Conservation (phyloP, 2,888 invertebrate species). For the Protodeltote pygarga region DNA sequence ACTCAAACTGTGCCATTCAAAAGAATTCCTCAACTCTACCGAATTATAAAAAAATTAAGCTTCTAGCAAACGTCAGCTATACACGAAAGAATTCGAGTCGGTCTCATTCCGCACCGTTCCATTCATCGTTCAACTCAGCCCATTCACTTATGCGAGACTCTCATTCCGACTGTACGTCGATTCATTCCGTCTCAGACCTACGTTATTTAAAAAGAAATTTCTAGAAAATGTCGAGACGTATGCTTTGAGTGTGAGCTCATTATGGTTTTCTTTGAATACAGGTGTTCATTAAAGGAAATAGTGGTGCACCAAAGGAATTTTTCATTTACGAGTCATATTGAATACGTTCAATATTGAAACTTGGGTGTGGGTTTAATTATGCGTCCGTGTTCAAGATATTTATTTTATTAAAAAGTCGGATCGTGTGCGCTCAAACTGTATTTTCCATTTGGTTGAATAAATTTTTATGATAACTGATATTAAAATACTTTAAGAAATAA, state of each 20-base stretch:
- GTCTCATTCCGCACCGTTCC: slow-evolving; percentile 38
- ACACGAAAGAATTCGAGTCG: slow-evolving; percentile 31
- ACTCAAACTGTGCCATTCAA: slow-evolving; percentile 6
- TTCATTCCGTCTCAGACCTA: slow-evolving; percentile 50
- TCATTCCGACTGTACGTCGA: slow-evolving; percentile 40
- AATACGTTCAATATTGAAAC: slow-evolving; percentile 51
- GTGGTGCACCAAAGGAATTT: slow-evolving; percentile 70
- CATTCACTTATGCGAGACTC: slow-evolving; percentile 45
- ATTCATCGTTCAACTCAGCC: slow-evolving; percentile 40
- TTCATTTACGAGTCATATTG: slow-evolving; percentile 76
- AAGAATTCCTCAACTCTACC: not conserved
- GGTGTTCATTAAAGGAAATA: slow-evolving; percentile 62
- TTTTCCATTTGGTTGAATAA: too few relatives aligned
- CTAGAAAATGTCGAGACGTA: slow-evolving; percentile 67
- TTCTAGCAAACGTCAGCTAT: slow-evolving; percentile 33
- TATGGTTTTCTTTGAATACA: slow-evolving; percentile 64
- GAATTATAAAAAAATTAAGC: slow-evolving; percentile 1
- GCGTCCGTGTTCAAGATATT: slow-evolving; percentile 27
- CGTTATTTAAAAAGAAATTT: slow-evolving; percentile 67
- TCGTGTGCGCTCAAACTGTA: too few relatives aligned
- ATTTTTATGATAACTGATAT: not conserved
- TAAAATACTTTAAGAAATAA: not conserved
- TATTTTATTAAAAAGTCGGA: slow-evolving; percentile 35
- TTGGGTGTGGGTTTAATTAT: slow-evolving; percentile 57
- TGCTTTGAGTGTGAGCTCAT: slow-evolving; percentile 72